phyloP scores from a whole-genome alignment of 2,113 vertebrate species.

The Parotia lawesii region DNA sequence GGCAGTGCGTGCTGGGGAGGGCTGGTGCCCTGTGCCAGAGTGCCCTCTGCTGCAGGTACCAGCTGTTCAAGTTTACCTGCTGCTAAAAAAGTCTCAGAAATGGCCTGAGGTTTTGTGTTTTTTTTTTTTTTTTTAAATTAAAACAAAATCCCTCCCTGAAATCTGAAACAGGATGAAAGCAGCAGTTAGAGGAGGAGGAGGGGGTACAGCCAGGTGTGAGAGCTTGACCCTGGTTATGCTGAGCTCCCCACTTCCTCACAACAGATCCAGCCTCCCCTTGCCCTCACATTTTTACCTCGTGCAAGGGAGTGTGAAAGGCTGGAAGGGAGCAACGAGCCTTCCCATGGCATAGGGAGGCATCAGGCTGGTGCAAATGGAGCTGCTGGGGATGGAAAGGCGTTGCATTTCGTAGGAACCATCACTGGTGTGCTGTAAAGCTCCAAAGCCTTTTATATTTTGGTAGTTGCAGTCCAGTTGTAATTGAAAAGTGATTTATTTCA shows the following conservation, averaged over 20 bases:
- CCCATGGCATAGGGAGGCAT: accelerated
- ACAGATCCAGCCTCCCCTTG: background rate
- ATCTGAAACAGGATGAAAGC: background rate
- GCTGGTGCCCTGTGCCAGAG: background rate
- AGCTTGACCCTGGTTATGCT: background rate
- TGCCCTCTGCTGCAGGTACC: background rate
- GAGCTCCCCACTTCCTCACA: background rate
- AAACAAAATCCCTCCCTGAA: accelerated
- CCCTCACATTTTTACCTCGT: background rate
- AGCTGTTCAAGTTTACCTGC: background rate
- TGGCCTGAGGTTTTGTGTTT: background rate
- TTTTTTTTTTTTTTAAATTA: background rate
- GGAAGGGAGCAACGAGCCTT: accelerated
- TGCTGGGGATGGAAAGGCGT: background rate
- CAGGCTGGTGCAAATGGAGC: accelerated
- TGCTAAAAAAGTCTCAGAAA: background rate
- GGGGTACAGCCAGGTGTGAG: accelerated
- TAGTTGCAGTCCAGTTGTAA: background rate
- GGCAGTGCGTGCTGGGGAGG: accelerated
- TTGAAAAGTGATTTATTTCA: background rate
- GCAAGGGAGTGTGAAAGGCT: accelerated
- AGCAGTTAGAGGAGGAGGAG: background rate
- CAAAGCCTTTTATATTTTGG: background rate
- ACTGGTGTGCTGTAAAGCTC: background rate
- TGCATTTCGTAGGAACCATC: background rate